These are phyloP conservation scores for Ferdinandea cuprea DNA, from an alignment of 2,888 invertebrate species.

Conservation along the genomic window DNA sequence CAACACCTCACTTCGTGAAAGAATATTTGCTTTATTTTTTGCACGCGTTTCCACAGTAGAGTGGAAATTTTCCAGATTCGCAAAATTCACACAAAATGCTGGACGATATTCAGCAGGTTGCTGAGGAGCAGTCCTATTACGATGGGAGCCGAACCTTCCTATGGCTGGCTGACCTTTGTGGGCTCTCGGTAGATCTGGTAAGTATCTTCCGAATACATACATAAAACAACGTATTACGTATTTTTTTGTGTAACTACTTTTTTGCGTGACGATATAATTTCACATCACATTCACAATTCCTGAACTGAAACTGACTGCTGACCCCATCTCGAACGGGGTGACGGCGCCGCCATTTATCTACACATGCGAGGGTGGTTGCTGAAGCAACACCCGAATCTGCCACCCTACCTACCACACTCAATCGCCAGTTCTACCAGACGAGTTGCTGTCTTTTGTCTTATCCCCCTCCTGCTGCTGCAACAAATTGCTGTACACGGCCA, in stretches of 20 bases:
- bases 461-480: conserved; percentile 14
- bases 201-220: conserved; percentile 80
- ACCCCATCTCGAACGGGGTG: conserved; percentile 38
- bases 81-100: conserved; percentile 44
- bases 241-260: not conserved
- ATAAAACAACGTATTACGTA: not conserved
- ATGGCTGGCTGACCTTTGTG: conserved; percentile 87
- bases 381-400: conserved; percentile 56
- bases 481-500: conserved; percentile 48
- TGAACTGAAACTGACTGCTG: conserved; percentile 26
- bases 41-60: not conserved
- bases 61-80: conserved; percentile 6
- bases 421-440: conserved; percentile 33
- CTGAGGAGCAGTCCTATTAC: conserved; percentile 82
- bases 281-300: conserved; percentile 18
- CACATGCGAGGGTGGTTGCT: conserved; percentile 41
- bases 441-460: conserved; percentile 12
- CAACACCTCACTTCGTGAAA: conserved; percentile 19
- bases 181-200: conserved; percentile 92
- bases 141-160: conserved; percentile 89
- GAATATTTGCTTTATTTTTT: conserved; percentile 27
- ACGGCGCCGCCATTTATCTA: conserved; percentile 32
- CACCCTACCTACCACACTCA: not conserved
- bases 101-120: conserved; percentile 42
- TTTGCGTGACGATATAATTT: conserved; percentile 36